Conservation (phyloP, 2,797 vertebrate species). For the Epinephelus malabaricus region DNA sequence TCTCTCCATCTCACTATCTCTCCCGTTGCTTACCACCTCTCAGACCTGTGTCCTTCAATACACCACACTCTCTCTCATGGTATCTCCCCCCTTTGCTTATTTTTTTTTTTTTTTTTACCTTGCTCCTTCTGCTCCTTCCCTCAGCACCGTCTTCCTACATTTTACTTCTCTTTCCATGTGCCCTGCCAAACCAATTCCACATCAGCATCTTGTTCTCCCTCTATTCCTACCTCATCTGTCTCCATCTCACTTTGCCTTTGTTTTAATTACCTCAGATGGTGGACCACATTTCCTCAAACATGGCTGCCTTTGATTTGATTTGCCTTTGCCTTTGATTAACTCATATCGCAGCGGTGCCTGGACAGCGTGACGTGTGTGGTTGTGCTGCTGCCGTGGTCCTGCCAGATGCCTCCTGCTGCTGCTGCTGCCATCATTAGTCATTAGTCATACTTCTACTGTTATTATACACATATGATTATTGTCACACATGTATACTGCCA, state of each 20-base stretch:
- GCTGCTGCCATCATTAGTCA: too few relatives aligned
- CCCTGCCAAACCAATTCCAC: slow-evolving; percentile 7
- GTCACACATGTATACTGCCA: too few relatives aligned
- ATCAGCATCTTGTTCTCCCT: not conserved
- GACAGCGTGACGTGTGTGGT: too few relatives aligned
- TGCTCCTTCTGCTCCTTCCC: slow-evolving; percentile 27
- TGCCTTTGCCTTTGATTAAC: too few relatives aligned
- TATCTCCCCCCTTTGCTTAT: not conserved
- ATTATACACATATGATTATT: too few relatives aligned
- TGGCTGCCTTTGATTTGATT: not conserved
- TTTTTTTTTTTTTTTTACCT: not conserved
- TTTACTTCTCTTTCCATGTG: slow-evolving; percentile 33
- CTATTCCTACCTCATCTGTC: not conserved
- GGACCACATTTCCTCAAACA: slow-evolving; percentile 9
- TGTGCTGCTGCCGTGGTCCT: too few relatives aligned
- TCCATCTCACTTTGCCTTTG: not conserved
- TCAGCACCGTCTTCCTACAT: slow-evolving; percentile 15
- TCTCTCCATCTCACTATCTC: slow-evolving; percentile 68
- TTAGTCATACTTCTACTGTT: too few relatives aligned
- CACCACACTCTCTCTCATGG: slow-evolving; percentile 22
- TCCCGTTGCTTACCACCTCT: slow-evolving; percentile 48
- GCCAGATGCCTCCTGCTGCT: too few relatives aligned
- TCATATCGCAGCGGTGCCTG: too few relatives aligned
- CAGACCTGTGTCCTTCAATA: slow-evolving; percentile 61
- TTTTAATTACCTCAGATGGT: slow-evolving; percentile 20